phyloP scores from a whole-genome alignment of 2,888 invertebrate genomes.

The Andrena hattorfiana region DNA sequence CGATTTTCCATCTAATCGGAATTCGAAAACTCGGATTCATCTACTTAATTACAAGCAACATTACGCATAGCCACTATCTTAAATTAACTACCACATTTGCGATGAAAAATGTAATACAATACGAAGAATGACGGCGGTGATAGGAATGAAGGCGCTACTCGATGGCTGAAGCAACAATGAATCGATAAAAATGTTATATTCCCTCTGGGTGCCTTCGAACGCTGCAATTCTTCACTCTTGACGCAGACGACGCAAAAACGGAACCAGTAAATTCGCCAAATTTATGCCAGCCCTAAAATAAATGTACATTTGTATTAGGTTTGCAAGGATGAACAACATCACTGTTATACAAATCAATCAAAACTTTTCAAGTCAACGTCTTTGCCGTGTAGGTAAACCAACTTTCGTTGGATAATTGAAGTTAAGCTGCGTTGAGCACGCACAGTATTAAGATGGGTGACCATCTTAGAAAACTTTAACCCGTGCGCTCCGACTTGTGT shows the following conservation, averaged over 20 bases:
- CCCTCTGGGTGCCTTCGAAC: not conserved
- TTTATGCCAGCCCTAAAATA: conserved; percentile 86
- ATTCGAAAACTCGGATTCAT: not conserved
- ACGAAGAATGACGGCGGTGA: not conserved
- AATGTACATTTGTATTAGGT: conserved; percentile 6
- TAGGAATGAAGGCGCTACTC: not conserved
- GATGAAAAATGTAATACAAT: not conserved
- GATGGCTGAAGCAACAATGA: conserved; percentile 8
- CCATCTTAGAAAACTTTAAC: not conserved
- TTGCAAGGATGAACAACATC: too few species aligned
- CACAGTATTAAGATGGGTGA: not conserved
- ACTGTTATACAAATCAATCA: too few species aligned
- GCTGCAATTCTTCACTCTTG: conserved; percentile 33
- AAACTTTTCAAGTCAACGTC: too few species aligned
- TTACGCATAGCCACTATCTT: conserved; percentile 5
- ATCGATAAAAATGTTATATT: conserved; percentile 22
- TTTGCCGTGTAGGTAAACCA: not conserved
- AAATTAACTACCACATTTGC: conserved; percentile 11
- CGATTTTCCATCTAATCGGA: not conserved
- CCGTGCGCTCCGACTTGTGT: not conserved
- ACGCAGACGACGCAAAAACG: conserved; percentile 83
- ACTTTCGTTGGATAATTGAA: not conserved
- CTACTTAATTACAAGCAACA: not conserved
- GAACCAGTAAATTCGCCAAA: conserved; percentile 86
- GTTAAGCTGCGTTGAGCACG: not conserved